Percentiles rank a stretch among this genome's conserved stretches.
phyloP scores from a whole-genome alignment of 2,113 vertebrate genomes.

The Tor tambroides region DNA sequence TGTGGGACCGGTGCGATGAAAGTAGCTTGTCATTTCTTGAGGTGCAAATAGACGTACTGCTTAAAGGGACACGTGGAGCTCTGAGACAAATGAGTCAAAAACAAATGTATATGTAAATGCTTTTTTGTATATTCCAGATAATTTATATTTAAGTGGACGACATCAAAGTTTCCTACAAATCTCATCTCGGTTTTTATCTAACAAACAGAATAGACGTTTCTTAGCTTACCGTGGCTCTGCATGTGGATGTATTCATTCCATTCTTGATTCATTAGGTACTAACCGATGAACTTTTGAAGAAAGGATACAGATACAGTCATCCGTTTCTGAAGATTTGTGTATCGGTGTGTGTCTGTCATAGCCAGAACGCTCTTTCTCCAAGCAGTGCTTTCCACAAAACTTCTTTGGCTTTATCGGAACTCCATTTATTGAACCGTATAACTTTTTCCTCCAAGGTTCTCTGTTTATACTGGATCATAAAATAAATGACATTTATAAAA shows the following conservation, averaged over 20 bases:
- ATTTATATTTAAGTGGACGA: constrained; percentile 76
- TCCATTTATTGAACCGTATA: constrained; percentile 64
- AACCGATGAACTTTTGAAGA: constrained; percentile 71
- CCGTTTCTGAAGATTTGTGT: constrained; percentile 62
- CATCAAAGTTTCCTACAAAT: constrained; percentile 76
- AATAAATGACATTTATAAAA: constrained; percentile 81
- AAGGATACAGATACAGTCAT: constrained; percentile 50
- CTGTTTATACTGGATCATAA: constrained; percentile 79
- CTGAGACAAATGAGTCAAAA: constrained; percentile 71
- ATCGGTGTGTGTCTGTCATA: constrained; percentile 64
- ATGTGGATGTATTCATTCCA: constrained; percentile 77
- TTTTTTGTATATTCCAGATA: constrained; percentile 81
- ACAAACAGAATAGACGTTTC: constrained; percentile 70
- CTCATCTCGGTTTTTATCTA: constrained; percentile 77
- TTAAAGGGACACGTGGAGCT: constrained; percentile 68
- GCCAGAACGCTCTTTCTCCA: constrained; percentile 60
- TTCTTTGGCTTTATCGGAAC: constrained; percentile 57
- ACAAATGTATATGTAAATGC: constrained; percentile 74
- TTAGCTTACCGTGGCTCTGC: constrained; percentile 75
- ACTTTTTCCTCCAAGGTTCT: constrained; percentile 72
- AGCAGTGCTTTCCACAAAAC: constrained; percentile 58
- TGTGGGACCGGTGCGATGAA: constrained; percentile 68
- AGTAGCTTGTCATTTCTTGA: constrained; percentile 74
- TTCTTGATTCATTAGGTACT: constrained; percentile 65
- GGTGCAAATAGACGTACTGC: constrained; percentile 70